Evolutionary conservation across 2,113 vertebrate genomes (phyloP), one percentile per base, ranked within the genome.

Genomic region (Antidorcas marsupialis): DNA sequence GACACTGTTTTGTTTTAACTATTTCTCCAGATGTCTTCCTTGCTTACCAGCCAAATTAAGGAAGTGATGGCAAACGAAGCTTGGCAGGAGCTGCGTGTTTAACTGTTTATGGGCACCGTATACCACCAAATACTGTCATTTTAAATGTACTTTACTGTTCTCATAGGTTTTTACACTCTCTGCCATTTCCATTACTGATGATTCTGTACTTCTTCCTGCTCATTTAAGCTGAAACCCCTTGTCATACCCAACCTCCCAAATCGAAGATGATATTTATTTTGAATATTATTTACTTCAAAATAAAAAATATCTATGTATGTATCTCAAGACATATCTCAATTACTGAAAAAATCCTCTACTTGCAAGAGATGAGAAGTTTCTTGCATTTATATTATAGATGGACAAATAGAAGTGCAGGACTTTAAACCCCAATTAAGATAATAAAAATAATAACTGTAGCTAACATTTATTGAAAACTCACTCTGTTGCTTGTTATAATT

Each of bases 1-100:
- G 98, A 97, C 88, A 97, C 33, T 98, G 82, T 97, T 98, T 97
- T 98, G 94, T 98, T 98, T 98, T 97, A 97, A 98, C 96, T 87
- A 67, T 97, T 97, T 97, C 96, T 96, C 96, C 96, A 98, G 97
- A 98, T 98, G 97, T 91, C 97, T 94, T 95, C 83, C 47, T 97
- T 93, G 86, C 89, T 97, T 93, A 94, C 82, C 93, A 93, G 98
- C 97, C 97, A 98, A 97, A 95, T 97, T 94, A 87, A 91, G 91
- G 97, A 97, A 97, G 91, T 59, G 52, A 93, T 85, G 87, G 96
- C 84, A 95, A 95, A 97, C 33, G 94, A 97, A 97, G 53, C 91
- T 89, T 98, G 98, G 97, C 86, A 95, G 81, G 39, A 97, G 64
- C 59, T 93, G 53, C 15, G 13, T 62, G 71, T 92, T 60, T 79